Conservation (phyloP, 2,888 invertebrate genomes). For the Apodemia duryi region DNA sequence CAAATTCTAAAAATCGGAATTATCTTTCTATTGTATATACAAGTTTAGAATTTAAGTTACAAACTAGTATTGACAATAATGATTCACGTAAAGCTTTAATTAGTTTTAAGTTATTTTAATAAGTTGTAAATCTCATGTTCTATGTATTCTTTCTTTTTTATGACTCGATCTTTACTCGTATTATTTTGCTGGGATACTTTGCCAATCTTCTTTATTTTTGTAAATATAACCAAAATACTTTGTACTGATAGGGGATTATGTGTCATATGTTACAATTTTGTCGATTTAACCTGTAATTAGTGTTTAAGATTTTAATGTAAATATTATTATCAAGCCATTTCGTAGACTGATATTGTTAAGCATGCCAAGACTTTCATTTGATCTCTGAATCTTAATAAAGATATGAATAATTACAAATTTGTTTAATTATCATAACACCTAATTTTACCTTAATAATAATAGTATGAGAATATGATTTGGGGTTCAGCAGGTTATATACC, state of each 20-base stretch:
- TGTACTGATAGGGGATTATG: background rate
- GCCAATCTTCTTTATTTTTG: slow-evolving; percentile 13
- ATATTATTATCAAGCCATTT: slow-evolving; percentile 33
- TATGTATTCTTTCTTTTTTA: slow-evolving; percentile 27
- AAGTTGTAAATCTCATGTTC: slow-evolving; percentile 26
- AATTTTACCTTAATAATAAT: no score
- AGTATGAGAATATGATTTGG: no score
- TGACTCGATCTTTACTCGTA: slow-evolving; percentile 22
- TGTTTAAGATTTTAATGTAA: slow-evolving; percentile 14
- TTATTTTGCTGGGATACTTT: slow-evolving; percentile 11
- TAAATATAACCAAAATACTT: slow-evolving; percentile 9
- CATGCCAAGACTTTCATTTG: slow-evolving; percentile 74
- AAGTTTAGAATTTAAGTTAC: slow-evolving; percentile 23
- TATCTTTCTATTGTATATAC: no score
- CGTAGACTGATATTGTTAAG: slow-evolving; percentile 67
- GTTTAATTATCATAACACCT: slow-evolving; percentile 21
- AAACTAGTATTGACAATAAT: slow-evolving; percentile 28
- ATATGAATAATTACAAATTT: slow-evolving; percentile 35
- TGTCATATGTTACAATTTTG: slow-evolving; percentile 19
- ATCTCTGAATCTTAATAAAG: slow-evolving; percentile 72
- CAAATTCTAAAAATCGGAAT: no score
- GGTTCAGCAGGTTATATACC: no score
- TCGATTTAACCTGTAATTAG: slow-evolving; percentile 23
- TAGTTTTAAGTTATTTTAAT: slow-evolving; percentile 46
- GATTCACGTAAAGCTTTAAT: slow-evolving; percentile 13